Evolutionary conservation across 2,888 invertebrate genomes (phyloP).

Genomic region (Resseliella maxima): DNA sequence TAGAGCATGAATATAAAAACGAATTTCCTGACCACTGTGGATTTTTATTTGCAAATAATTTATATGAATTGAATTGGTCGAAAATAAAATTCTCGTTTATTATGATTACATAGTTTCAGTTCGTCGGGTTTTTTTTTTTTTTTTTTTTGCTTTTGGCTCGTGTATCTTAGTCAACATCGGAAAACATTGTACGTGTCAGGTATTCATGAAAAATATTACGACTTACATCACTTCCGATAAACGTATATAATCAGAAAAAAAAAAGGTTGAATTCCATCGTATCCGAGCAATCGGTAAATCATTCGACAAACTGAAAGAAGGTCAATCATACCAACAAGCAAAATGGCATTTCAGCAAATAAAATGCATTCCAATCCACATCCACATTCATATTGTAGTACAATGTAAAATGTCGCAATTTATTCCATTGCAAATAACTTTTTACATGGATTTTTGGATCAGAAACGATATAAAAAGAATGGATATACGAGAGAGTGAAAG

Average conservation of each 20-base stretch:
- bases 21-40: no score
- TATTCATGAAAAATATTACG: not conserved
- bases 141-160: no score
- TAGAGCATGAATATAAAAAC: no score
- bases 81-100: no score
- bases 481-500: no score
- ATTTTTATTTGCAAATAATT: no score
- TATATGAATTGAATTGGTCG: no score
- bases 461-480: not conserved
- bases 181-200: not conserved
- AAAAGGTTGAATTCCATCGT: conserved; percentile 7
- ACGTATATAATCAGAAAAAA: not conserved
- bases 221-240: not conserved
- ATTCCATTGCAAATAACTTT: conserved; percentile 19
- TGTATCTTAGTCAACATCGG: no score
- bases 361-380: not conserved
- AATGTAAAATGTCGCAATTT: not conserved
- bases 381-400: not conserved
- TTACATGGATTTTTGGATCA: not conserved
- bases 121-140: no score
- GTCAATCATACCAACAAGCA: conserved; percentile 10
- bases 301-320: not conserved
- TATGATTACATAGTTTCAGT: no score
- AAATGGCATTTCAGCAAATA: not conserved
- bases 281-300: not conserved